Base-by-base conservation (phyloP, 2,888 invertebrate species). In the Ferdinandea cuprea region DNA sequence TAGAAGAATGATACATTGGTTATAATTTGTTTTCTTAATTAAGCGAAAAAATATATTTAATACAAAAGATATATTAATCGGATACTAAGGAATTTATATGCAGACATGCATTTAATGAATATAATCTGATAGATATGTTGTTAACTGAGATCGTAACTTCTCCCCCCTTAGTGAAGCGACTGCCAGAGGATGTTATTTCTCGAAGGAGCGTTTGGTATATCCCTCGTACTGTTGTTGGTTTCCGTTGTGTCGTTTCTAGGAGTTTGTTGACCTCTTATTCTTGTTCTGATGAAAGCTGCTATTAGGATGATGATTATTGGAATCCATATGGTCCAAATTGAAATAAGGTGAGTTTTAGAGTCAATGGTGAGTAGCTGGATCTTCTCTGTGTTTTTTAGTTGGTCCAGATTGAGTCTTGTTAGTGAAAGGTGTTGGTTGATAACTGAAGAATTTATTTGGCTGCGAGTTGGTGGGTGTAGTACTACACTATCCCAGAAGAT, bases 101-200 rank as follows among this genome's bases (percentile, higher is more conserved):
- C n/a, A n/a, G n/a, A n/a, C n/a, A n/a, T n/a, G n/a, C n/a, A n/a
- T n/a, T n/a, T n/a, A n/a, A n/a, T n/a, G n/a, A n/a, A n/a, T n/a
- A n/a, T n/a, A n/a, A n/a, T n/a, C n/a, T n/a, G n/a, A n/a, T n/a
- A n/a, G n/a, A n/a, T n/a, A n/a, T n/a, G n/a, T n/a, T n/a, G n/a
- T n/a, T n/a, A n/a, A n/a, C n/a, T n/a, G n/a, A n/a, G n/a, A 40
- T 42, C 46, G 46, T 46, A 46, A 46, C 21, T 46, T 46, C 46
- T 46, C 46, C 46, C 8, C 46, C 46, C 11, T 46, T 46, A 46
- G 21, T 4, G 21, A 4, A 46, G 46, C 21, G 21, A 50, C 15
- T 30, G 32, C 44, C 46, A 44, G 59, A 44, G 30, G 17, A 19
- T 19, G 6, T 28, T 25, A 9, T 19, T 42, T 9, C 28, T 40